Evolutionary conservation across 2,113 vertebrate genomes (phyloP).

Genomic region (Fukomys damarensis): DNA sequence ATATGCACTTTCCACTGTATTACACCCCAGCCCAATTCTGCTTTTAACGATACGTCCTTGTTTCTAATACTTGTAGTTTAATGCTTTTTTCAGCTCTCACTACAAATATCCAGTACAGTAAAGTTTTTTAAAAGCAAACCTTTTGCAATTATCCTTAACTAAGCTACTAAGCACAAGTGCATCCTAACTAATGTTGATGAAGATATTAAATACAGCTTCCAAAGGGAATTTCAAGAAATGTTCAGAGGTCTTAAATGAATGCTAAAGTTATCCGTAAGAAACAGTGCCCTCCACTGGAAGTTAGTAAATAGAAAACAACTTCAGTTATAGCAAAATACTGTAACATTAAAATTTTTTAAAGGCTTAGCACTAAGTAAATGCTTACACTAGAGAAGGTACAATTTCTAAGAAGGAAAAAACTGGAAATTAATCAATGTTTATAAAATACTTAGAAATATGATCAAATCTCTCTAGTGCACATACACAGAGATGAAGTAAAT

Average conservation of each 20-base stretch:
- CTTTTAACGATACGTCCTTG: not conserved
- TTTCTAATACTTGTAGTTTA: not conserved
- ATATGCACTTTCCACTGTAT: not conserved
- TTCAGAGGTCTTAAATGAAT: conserved; percentile 3
- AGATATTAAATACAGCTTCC: conserved; percentile 8
- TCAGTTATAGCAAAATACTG: not conserved
- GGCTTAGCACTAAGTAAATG: conserved; percentile 14
- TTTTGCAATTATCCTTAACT: not conserved
- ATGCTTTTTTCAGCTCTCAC: not conserved
- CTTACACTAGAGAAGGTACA: not conserved
- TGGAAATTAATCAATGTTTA: conserved; percentile 22
- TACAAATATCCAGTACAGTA: not conserved
- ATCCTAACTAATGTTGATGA: not conserved
- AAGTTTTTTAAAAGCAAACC: not conserved
- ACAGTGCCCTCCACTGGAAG: conserved; percentile 57
- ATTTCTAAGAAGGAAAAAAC: conserved; percentile 17
- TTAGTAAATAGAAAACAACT: conserved; percentile 36
- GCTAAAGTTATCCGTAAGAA: conserved; percentile 14
- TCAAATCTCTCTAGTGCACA: not conserved
- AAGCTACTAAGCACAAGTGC: not conserved
- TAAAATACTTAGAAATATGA: conserved; percentile 39
- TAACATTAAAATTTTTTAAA: conserved; percentile 1
- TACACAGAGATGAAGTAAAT: not conserved
- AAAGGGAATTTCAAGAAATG: conserved; percentile 50
- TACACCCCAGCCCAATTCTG: not conserved